A percentile compares a stretch with the other conserved stretches of the same genome.
Conservation (phyloP, 1,140 invertebrate genomes). For the Atopsyche davidsoni region DNA sequence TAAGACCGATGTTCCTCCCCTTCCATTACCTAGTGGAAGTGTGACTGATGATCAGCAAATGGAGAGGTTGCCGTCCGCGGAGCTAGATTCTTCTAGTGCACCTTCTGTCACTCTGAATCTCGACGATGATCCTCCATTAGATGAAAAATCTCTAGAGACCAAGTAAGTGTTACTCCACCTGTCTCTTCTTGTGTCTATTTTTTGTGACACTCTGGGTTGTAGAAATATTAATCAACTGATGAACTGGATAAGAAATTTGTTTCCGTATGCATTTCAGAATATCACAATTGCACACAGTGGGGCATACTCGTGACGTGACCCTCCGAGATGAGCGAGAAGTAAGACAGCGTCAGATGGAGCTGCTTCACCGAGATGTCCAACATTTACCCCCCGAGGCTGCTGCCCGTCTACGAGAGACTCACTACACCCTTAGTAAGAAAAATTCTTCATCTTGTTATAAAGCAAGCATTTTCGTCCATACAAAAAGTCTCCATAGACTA, state of each 20-base stretch:
- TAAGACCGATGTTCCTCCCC: background rate
- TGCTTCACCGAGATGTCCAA: constrained; percentile 63
- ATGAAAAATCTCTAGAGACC: constrained; percentile 12
- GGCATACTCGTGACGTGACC: constrained; percentile 64
- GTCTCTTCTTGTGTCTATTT: too few species aligned
- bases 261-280: constrained; percentile 46
- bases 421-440: constrained; percentile 65
- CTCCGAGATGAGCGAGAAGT: constrained; percentile 67
- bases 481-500: too few species aligned
- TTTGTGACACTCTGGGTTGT: too few species aligned
- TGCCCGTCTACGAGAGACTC: constrained; percentile 60
- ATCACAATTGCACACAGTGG: constrained; percentile 64
- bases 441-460: too few species aligned
- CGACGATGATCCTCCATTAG: background rate
- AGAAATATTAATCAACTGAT: too few species aligned
- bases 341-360: constrained; percentile 66
- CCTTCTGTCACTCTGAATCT: background rate
- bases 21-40: background rate
- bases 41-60: too few species aligned
- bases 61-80: background rate
- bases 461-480: too few species aligned
- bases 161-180: constrained; percentile 21
- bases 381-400: constrained; percentile 61
- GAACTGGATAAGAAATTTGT: background rate
- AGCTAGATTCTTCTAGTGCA: constrained; percentile 1